Evolutionary conservation across 2,888 invertebrate genomes (phyloP).

Genomic region (Drosophila prostipennis): DNA sequence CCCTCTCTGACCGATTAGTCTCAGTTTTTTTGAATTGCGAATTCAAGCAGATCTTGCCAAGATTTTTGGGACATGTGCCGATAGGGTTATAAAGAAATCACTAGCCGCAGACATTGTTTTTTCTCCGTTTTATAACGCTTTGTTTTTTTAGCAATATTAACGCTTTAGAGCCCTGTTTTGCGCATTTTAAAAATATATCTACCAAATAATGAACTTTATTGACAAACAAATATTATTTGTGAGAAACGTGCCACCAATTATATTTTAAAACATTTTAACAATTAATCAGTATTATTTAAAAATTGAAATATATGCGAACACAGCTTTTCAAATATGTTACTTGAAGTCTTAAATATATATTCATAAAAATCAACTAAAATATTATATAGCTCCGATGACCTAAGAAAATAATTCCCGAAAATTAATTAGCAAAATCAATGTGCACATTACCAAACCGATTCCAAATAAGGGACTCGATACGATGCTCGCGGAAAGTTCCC

Average conservation of each 20-base stretch:
- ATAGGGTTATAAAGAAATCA: not conserved
- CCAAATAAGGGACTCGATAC: not conserved
- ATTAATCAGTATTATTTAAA: too few relatives aligned
- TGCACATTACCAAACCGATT: too few relatives aligned
- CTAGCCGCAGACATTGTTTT: not conserved
- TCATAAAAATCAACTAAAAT: not conserved
- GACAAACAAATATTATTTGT: not conserved
- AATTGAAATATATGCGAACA: not conserved
- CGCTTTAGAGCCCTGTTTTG: not conserved
- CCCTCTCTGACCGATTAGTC: conserved; percentile 4
- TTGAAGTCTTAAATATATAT: too few relatives aligned
- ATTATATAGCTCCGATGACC: not conserved
- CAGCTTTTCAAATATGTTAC: too few relatives aligned
- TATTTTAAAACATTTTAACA: too few relatives aligned
- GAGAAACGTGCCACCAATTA: not conserved
- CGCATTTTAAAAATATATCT: not conserved
- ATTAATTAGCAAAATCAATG: not conserved
- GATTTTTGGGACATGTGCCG: not conserved
- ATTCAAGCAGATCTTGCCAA: not conserved
- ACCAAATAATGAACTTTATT: not conserved
- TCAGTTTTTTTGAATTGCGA: not conserved
- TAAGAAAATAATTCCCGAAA: not conserved
- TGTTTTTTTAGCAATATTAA: not conserved
- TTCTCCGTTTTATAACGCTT: not conserved
- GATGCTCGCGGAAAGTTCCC: conserved; percentile 14